These are phyloP conservation scores for Brachyhypopomus occidentalis DNA, from an alignment of 2,113 vertebrate genomes.

Conservation along the genomic window DNA sequence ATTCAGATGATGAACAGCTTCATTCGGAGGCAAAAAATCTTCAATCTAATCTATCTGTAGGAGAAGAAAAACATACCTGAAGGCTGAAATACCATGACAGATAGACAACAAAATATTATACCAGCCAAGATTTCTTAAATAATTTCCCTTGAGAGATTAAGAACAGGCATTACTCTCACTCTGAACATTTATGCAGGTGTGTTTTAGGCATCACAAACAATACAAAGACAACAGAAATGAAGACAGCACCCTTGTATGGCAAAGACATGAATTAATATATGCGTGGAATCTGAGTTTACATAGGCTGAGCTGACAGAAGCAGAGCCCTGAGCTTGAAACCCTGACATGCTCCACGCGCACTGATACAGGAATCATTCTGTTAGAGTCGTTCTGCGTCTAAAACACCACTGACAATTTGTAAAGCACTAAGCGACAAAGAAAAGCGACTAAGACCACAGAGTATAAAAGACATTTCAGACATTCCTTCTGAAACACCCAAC, in stretches of 20 bases:
- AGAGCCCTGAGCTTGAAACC: not conserved
- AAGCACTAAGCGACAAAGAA: not conserved
- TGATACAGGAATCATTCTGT: not conserved
- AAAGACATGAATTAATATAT: not conserved
- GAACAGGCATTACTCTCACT: constrained; percentile 9
- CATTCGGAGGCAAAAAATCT: not conserved
- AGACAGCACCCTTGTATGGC: not conserved
- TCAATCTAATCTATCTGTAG: constrained; percentile 16
- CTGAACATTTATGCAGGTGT: constrained; percentile 35
- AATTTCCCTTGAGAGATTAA: constrained; percentile 20
- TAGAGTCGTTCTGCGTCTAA: not conserved
- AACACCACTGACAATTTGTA: not conserved
- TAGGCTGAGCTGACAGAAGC: not conserved
- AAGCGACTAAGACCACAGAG: not conserved
- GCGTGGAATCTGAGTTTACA: too few species aligned
- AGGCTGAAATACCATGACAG: constrained; percentile 44
- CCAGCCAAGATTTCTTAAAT: constrained; percentile 31
- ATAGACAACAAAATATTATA: constrained; percentile 34
- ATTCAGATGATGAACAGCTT: not conserved
- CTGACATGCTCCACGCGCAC: not conserved
- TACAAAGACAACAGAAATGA: constrained; percentile 19
- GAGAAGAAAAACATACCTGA: constrained; percentile 20
- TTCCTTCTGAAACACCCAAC: not conserved
- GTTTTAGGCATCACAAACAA: constrained; percentile 14
- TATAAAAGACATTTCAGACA: not conserved